Conservation (phyloP, 2,113 vertebrate species). For the Salminus brasiliensis region DNA sequence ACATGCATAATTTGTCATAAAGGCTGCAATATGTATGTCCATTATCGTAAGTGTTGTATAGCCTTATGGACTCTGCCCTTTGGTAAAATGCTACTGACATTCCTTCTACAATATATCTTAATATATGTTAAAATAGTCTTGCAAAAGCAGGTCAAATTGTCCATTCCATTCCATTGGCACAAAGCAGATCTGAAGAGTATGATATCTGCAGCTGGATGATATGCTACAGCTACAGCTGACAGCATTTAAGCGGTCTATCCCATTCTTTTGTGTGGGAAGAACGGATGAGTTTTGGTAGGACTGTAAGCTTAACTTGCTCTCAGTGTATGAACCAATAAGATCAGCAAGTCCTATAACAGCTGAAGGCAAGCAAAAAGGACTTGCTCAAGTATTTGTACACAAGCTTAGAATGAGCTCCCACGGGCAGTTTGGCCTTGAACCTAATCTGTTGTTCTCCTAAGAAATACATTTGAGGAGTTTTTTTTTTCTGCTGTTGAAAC, state of each 20-base stretch:
- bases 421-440: background rate
- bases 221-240: constrained; percentile 10
- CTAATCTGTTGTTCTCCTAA: background rate
- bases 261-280: constrained; percentile 20
- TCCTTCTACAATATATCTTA: background rate
- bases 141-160: background rate
- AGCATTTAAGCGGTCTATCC: constrained; percentile 15
- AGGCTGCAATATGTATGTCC: too few species aligned
- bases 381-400: background rate
- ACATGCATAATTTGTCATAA: too few species aligned
- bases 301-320: constrained; percentile 35
- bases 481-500: background rate
- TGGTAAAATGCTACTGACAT: background rate
- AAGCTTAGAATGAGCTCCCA: background rate
- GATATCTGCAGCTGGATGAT: constrained; percentile 11
- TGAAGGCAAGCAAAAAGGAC: background rate
- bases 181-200: background rate
- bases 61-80: background rate
- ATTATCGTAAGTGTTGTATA: too few species aligned
- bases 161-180: background rate
- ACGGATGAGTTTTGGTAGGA: constrained; percentile 2
- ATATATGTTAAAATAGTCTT: background rate
- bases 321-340: constrained; percentile 40
- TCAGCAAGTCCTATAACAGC: constrained; percentile 15
- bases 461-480: background rate